phyloP scores from a whole-genome alignment of 2,113 vertebrate genomes.

The Nipponia nippon region DNA sequence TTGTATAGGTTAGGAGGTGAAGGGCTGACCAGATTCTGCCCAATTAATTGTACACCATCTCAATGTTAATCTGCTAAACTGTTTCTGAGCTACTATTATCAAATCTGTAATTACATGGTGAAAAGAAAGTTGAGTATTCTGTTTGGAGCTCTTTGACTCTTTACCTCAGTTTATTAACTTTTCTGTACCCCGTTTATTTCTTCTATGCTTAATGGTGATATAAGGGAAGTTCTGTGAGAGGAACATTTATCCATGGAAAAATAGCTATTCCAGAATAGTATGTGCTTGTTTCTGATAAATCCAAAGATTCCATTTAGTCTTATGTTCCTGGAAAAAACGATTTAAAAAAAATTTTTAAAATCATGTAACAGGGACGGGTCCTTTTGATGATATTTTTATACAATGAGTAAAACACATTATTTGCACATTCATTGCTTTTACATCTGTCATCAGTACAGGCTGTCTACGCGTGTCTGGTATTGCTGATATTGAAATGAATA shows the following conservation, averaged over 20 bases:
- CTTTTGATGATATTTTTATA: background rate
- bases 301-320: background rate
- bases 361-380: background rate
- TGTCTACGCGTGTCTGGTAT: background rate
- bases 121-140: background rate
- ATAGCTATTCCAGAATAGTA: background rate
- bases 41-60: background rate
- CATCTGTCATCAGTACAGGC: background rate
- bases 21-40: background rate
- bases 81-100: background rate
- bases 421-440: background rate
- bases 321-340: background rate
- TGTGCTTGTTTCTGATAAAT: background rate
- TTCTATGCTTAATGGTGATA: background rate
- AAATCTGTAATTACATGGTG: background rate
- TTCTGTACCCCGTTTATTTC: background rate
- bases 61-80: background rate
- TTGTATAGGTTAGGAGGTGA: background rate
- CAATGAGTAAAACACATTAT: background rate
- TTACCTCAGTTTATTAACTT: background rate
- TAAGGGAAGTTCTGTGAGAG: background rate
- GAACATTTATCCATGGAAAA: background rate
- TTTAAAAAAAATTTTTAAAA: background rate
- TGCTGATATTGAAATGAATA: background rate
- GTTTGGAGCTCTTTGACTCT: background rate